phyloP scores from a whole-genome alignment of 1,140 invertebrate species.

The Drosophila seguyi region DNA sequence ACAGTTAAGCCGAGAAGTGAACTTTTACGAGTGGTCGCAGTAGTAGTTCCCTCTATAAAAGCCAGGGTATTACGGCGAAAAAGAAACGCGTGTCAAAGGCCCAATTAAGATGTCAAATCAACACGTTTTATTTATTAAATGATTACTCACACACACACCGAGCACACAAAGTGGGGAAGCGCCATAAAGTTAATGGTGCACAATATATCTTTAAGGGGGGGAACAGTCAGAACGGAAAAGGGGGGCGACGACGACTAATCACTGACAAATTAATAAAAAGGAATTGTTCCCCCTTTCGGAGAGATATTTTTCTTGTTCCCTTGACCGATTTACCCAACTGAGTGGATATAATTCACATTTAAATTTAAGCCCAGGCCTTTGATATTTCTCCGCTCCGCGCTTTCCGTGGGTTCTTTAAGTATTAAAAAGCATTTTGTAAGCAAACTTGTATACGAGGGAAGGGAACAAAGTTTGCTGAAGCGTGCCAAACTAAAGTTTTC shows the following conservation, averaged over 20 bases:
- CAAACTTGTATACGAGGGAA: constrained; percentile 18
- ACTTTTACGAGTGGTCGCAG: constrained; percentile 29
- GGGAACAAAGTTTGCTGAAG: constrained; percentile 46
- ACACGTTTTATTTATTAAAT: constrained; percentile 77
- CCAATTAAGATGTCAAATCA: constrained; percentile 82
- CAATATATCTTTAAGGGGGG: constrained; percentile 11
- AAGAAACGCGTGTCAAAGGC: constrained; percentile 60
- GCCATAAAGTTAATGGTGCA: constrained; percentile 56
- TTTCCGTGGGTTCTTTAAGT: constrained; percentile 29
- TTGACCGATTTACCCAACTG: constrained; percentile 50
- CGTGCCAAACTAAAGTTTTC: constrained; percentile 62
- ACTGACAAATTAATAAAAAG: constrained; percentile 64
- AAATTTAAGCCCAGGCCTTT: constrained; percentile 25
- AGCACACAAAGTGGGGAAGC: constrained; percentile 25
- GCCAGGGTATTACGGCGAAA: constrained; percentile 5
- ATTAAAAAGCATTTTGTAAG: constrained; percentile 57
- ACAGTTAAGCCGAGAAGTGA: constrained; percentile 24
- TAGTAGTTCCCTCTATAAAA: constrained; percentile 15
- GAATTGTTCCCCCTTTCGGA: constrained; percentile 8
- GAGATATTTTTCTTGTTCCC: not conserved
- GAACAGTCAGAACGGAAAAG: not conserved
- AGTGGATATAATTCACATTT: constrained; percentile 49
- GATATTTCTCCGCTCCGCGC: not conserved
- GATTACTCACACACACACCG: constrained; percentile 59
- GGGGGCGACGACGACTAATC: constrained; percentile 38